phyloP scores from a whole-genome alignment of 1,140 invertebrate species.

The Danaus plexippus region DNA sequence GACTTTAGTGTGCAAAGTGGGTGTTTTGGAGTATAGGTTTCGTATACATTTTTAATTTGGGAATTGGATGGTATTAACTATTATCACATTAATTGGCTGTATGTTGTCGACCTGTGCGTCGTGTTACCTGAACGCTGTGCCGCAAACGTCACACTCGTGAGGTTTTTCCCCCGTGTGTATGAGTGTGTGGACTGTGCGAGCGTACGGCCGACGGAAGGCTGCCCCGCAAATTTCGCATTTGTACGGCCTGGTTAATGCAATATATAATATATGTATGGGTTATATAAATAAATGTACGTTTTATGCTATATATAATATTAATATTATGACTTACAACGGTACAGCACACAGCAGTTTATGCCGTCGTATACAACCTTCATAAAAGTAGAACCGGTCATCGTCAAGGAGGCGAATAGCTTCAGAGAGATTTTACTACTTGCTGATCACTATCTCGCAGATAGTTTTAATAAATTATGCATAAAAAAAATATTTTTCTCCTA shows the following conservation, averaged over 20 bases:
- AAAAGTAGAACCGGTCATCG: constrained; percentile 30
- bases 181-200: constrained; percentile 68
- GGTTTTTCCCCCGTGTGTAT: constrained; percentile 76
- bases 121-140: constrained; percentile 63
- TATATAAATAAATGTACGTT: not conserved
- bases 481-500: no score
- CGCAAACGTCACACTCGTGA: constrained; percentile 74
- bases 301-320: constrained; percentile 7
- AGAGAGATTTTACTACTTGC: constrained; percentile 16
- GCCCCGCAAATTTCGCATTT: constrained; percentile 74
- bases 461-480: not conserved
- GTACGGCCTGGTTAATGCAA: constrained; percentile 17
- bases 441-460: constrained; percentile 6
- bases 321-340: constrained; percentile 5
- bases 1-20: no score
- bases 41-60: no score
- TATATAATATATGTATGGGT: not conserved
- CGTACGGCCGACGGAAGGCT: constrained; percentile 65
- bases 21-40: no score
- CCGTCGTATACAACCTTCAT: constrained; percentile 15
- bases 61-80: no score
- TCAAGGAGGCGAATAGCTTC: constrained; percentile 17
- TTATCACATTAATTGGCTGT: no score
- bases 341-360: not conserved
- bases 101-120: no score